Base-by-base conservation (phyloP, 2,888 invertebrate species). In the Meghimatium bilineatum region DNA sequence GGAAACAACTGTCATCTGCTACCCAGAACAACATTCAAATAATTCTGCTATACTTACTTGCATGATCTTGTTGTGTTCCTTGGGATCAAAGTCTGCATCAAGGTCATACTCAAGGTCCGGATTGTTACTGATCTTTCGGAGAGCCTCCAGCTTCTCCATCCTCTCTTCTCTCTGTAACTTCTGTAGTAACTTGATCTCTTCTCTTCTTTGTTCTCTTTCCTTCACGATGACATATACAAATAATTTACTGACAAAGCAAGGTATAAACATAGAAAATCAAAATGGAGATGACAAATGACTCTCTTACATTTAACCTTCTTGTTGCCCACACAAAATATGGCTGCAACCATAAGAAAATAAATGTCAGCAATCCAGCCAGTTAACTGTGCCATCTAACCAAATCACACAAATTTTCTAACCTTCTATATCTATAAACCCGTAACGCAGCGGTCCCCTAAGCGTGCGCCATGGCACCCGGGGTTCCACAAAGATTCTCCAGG, bases 121-220 rank as follows among this genome's bases (percentile, higher is more conserved):
- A 92, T 97, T 96, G 26, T 98, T 99, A 2, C 98, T 97, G 52
- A 98, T 96, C 92, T 97, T 96, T 94, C 96, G 96, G 14, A 99
- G 94, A 94, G 96, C 96, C 82, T 96, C 95, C 76, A 99, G 95
- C 94, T 97, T 98, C 86, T 97, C 96, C 92, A 96, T 95, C 87
- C 99, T 97, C 94, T 99, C 98, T 92, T 96, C 96, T 83, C 96
- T 95, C 92, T 98, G 98, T 86, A 97, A 93, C 44, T 97, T 96
- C 93, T 97, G 97, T 66, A 98, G 94, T 88, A 97, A 95, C 75
- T 96, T 96, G n/a, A 99, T 94, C 93, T 99, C 98, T 89, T 97
- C 96, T 94, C 96, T 95, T 92, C 97, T 97, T 90, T 95, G 95
- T 82, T 95, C 94, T 92, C 97, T 97, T 81, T 92, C 92, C 92